Conservation (phyloP, 2,888 invertebrate species). For the Synergus itoensis region DNA sequence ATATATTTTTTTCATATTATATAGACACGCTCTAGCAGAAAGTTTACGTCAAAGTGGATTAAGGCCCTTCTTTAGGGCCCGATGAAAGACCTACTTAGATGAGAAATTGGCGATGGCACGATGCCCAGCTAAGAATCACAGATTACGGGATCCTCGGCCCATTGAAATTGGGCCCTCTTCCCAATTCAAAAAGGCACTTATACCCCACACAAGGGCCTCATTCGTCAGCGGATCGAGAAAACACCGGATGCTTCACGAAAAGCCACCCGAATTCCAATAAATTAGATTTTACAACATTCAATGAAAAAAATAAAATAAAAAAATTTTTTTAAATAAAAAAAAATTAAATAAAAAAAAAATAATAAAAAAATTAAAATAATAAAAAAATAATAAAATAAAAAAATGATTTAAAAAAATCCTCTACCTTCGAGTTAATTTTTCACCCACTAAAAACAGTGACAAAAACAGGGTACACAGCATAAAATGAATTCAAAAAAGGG, state of each 20-base stretch:
- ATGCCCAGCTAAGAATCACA: slow-evolving; percentile 66
- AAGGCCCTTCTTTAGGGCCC: slow-evolving; percentile 51
- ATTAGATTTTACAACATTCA: not conserved
- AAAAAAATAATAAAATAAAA: no score
- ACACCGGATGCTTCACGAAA: slow-evolving; percentile 15
- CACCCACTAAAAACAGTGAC: no score
- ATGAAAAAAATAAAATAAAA: no score
- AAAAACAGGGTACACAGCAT: no score
- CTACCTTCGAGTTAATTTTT: no score
- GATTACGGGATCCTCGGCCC: slow-evolving; percentile 64
- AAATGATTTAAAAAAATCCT: no score
- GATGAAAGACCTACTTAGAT: slow-evolving; percentile 65
- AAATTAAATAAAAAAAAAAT: no score
- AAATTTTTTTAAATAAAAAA: no score
- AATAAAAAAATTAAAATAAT: no score
- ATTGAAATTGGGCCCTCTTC: slow-evolving; percentile 39
- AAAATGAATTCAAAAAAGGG: no score
- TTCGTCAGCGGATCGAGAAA: not conserved
- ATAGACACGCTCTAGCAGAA: slow-evolving; percentile 39
- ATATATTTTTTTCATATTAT: not conserved
- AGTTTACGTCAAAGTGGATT: slow-evolving; percentile 69
- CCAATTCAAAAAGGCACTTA: slow-evolving; percentile 42
- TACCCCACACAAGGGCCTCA: slow-evolving; percentile 1
- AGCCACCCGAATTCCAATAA: not conserved
- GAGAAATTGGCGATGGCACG: slow-evolving; percentile 65